phyloP scores from a whole-genome alignment of 2,113 vertebrate species.

The Illadopsis cleaveri region DNA sequence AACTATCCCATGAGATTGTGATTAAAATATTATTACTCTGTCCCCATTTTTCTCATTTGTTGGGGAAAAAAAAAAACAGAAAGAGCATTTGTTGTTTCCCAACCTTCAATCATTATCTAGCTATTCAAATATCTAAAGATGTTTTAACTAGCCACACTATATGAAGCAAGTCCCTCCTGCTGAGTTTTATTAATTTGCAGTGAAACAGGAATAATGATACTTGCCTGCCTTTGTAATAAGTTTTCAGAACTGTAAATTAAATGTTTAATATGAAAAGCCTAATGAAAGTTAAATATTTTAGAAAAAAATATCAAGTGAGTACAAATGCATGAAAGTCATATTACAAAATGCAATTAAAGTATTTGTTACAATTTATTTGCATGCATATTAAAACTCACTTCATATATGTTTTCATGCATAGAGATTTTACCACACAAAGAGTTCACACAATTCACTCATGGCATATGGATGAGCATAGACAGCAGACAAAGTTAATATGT shows the following conservation, averaged over 20 bases:
- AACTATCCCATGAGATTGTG: background rate
- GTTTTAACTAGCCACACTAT: background rate
- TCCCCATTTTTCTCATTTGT: background rate
- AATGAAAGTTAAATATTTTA: background rate
- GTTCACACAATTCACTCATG: background rate
- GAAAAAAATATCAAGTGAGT: background rate
- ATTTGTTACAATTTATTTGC: background rate
- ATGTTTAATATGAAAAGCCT: background rate
- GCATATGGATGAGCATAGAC: background rate
- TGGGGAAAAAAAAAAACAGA: background rate
- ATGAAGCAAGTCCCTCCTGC: background rate
- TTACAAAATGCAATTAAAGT: background rate
- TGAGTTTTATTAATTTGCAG: slow-evolving; percentile 10
- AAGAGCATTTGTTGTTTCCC: background rate
- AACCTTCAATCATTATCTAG: background rate
- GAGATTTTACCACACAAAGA: background rate
- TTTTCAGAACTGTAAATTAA: background rate
- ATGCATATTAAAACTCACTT: background rate
- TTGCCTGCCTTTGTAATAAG: background rate
- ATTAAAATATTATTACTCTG: background rate
- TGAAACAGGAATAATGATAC: background rate
- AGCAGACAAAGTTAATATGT: background rate
- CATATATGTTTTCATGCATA: background rate
- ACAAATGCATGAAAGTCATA: background rate
- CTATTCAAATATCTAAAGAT: background rate